phyloP scores from a whole-genome alignment of 2,888 invertebrate genomes.

The Hedya salicella region DNA sequence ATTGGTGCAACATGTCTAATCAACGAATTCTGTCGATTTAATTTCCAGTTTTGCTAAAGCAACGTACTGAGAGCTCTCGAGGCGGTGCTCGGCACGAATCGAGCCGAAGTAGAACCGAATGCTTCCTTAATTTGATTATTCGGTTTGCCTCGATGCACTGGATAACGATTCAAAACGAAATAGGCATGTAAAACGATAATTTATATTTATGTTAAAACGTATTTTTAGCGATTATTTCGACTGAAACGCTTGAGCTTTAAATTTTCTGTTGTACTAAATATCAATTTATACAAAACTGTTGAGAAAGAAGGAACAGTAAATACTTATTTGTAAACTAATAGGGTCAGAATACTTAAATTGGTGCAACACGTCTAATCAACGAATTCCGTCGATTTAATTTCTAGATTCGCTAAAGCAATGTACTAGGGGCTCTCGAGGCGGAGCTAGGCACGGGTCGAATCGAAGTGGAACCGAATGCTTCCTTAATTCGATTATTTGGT shows the following conservation, averaged over 20 bases:
- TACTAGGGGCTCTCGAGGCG: neutral
- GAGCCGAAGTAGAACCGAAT: slow-evolving; percentile 31
- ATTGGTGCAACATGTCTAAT: too few species aligned
- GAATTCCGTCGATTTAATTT: neutral
- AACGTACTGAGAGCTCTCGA: too few species aligned
- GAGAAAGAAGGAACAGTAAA: too few species aligned
- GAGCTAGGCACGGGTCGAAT: slow-evolving; percentile 29
- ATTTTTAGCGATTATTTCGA: too few species aligned
- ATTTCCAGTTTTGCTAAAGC: neutral
- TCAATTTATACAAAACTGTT: too few species aligned
- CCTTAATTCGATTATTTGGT: slow-evolving; percentile 47
- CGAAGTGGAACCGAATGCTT: slow-evolving; percentile 20
- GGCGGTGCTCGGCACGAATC: slow-evolving; percentile 5
- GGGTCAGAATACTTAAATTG: neutral
- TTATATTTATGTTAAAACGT: too few species aligned
- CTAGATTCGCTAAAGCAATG: neutral
- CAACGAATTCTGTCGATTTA: too few species aligned
- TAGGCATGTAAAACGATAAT: too few species aligned
- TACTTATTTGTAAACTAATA: too few species aligned
- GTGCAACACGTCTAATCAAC: neutral
- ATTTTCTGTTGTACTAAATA: too few species aligned
- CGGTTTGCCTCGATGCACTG: slow-evolving; percentile 21
- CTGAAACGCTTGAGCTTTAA: too few species aligned
- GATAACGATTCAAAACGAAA: too few species aligned
- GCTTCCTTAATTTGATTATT: slow-evolving; percentile 47